Evolutionary conservation across 2,113 vertebrate genomes (phyloP).

Genomic region (Onychostoma macrolepis): DNA sequence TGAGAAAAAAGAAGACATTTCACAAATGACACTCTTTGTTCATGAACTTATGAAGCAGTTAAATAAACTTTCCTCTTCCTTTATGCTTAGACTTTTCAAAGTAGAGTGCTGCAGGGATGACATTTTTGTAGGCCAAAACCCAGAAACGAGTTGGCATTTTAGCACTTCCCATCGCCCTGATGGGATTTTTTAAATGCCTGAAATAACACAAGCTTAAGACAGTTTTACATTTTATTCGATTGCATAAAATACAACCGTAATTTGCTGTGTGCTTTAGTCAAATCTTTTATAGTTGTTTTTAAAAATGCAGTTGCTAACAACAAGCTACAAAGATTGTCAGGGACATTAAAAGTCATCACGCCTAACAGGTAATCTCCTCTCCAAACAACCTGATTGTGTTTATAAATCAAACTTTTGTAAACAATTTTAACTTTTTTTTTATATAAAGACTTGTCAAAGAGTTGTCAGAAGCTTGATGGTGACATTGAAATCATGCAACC

Average conservation of each 20-base stretch:
- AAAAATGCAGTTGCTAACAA: neutral
- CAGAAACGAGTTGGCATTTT: neutral
- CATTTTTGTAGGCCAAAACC: neutral
- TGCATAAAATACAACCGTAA: neutral
- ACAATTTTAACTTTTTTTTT: too few relatives aligned
- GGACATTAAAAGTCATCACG: neutral
- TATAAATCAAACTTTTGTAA: neutral
- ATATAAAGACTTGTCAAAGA: too few relatives aligned
- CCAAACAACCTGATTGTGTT: neutral
- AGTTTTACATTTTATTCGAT: neutral
- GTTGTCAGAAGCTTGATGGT: too few relatives aligned
- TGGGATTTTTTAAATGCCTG: neutral
- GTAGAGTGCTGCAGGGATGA: neutral
- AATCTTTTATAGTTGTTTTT: neutral
- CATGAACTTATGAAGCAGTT: neutral
- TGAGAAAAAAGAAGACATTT: conserved; percentile 59
- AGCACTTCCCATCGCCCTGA: neutral
- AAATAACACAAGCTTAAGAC: neutral
- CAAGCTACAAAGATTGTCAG: neutral
- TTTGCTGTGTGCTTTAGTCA: neutral
- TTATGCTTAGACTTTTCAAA: neutral
- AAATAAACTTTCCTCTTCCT: neutral
- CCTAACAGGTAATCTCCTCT: neutral
- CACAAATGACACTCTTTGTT: neutral
- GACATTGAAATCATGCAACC: neutral